Evolutionary conservation across 2,797 vertebrate species (phyloP), one percentile per base, ranked within the genome.

Genomic region (Cryptoblepharus egeriae): DNA sequence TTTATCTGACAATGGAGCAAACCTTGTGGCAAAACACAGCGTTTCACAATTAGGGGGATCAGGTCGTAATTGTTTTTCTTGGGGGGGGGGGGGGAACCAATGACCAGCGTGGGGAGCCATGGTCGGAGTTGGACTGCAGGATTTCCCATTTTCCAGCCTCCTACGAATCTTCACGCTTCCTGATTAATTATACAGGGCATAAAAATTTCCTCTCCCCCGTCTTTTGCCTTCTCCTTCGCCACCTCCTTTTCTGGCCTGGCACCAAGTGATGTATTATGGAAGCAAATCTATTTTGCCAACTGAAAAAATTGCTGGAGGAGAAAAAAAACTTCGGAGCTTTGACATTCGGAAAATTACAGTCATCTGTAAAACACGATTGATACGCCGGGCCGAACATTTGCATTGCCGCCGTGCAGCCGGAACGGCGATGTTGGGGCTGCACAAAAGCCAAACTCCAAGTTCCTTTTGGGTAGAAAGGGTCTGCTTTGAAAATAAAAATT

Each of bases 141-240:
- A 89, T 94, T 96, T 95, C 95, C 96, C 95, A 96, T 95, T 96
- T 96, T 92, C 92, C 86, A 91, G 90, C 94, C 94, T 95, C 96
- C 94, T 92, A 94, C 92, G 94, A 95, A 94, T 95, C 95, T 95
- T 94, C 95, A 95, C 95, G 95, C 95, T 95, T 96, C 96, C 95
- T 96, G 95, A 95, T 96, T 96, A 93, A 96, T 96, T 96, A 96
- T 95, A 94, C 92, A 95, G 91, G 94, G 94, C 94, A 96, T 95
- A 95, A 96, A 96, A 93, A 95, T 96, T 96, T 95, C 94, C 95
- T 95, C 57, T 5, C 57, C 57, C 57, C 57, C 55, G 3, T 20
- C 20, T n/a, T n/a, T n/a, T n/a, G n/a, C 57, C 57, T 2, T 5
- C 57, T 58, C 24, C 57, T 24, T 52, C 4, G 15, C 13, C 13